A percentile compares a stretch with the other conserved stretches of the same genome.
phyloP scores from a whole-genome alignment of 2,113 vertebrate genomes.

The Puntigrus tetrazona region DNA sequence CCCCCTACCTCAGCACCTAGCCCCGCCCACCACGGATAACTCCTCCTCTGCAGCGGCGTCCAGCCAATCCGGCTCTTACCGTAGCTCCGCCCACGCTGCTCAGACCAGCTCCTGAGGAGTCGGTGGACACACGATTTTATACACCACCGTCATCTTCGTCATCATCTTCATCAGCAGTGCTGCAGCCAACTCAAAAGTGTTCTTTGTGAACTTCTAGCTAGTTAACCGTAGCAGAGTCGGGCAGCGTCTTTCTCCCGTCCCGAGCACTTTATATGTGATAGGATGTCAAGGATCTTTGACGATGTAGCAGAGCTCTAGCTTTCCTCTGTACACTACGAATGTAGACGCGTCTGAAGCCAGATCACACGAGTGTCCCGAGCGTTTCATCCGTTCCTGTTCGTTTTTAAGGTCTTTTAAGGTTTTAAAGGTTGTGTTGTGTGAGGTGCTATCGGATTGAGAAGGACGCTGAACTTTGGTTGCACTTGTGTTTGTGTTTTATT shows the following conservation, averaged over 20 bases:
- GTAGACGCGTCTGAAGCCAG: slow-evolving; percentile 51
- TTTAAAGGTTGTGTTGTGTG: not conserved
- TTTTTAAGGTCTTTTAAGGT: not conserved
- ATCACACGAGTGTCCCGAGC: not conserved
- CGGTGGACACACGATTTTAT: not conserved
- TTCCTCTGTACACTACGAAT: slow-evolving; percentile 71
- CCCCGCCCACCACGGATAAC: not conserved
- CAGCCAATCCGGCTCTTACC: not conserved
- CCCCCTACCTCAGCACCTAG: not conserved
- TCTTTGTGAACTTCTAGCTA: slow-evolving; percentile 47
- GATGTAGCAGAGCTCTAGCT: slow-evolving; percentile 72
- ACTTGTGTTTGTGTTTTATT: not conserved
- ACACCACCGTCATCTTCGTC: not conserved
- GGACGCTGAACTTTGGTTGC: not conserved
- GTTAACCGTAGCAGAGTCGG: slow-evolving; percentile 46
- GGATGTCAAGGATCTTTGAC: slow-evolving; percentile 62
- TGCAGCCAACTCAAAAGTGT: slow-evolving; percentile 25
- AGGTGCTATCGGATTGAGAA: too few species aligned
- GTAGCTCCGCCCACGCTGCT: not conserved
- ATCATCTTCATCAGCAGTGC: not conserved
- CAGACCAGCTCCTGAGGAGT: not conserved
- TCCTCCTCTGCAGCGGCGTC: not conserved
- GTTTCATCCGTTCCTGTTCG: not conserved
- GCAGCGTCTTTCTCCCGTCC: slow-evolving; percentile 65
- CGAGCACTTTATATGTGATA: slow-evolving; percentile 74